Conservation (phyloP, 2,888 invertebrate genomes). For the Deroplatys truncata region DNA sequence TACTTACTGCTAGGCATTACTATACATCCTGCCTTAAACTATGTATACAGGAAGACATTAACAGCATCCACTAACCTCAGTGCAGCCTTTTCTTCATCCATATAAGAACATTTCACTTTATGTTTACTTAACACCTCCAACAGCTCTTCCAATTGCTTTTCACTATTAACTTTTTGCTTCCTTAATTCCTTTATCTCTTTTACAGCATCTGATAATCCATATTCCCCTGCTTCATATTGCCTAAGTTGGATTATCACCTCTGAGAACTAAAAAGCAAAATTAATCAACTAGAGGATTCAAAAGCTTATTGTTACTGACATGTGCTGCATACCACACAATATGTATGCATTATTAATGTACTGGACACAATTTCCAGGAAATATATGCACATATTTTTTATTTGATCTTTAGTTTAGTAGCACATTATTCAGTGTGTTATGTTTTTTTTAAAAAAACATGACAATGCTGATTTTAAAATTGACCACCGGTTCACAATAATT, state of each 20-base stretch:
- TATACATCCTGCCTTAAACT: too few relatives aligned
- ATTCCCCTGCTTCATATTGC: neutral
- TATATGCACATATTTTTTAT: too few relatives aligned
- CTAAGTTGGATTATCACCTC: neutral
- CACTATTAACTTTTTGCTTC: neutral
- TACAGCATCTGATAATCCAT: neutral
- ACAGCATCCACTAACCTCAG: neutral
- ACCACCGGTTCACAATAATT: too few relatives aligned
- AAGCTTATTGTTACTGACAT: neutral
- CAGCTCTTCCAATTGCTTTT: neutral
- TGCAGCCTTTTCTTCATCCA: neutral
- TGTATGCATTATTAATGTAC: too few relatives aligned
- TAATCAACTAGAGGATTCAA: neutral
- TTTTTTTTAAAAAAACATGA: too few relatives aligned
- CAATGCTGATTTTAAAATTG: too few relatives aligned
- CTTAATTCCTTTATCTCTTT: neutral
- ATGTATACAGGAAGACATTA: too few relatives aligned
- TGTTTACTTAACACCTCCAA: neutral
- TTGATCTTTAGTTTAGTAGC: too few relatives aligned
- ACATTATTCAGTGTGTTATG: too few relatives aligned
- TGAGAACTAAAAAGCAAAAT: neutral
- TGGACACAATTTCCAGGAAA: too few relatives aligned
- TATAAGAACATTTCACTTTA: neutral
- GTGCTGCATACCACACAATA: too few relatives aligned
- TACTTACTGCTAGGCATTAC: too few relatives aligned